These are phyloP conservation scores for Echeneis naucrates DNA, from an alignment of 2,797 vertebrate genomes.

Conservation along the genomic window DNA sequence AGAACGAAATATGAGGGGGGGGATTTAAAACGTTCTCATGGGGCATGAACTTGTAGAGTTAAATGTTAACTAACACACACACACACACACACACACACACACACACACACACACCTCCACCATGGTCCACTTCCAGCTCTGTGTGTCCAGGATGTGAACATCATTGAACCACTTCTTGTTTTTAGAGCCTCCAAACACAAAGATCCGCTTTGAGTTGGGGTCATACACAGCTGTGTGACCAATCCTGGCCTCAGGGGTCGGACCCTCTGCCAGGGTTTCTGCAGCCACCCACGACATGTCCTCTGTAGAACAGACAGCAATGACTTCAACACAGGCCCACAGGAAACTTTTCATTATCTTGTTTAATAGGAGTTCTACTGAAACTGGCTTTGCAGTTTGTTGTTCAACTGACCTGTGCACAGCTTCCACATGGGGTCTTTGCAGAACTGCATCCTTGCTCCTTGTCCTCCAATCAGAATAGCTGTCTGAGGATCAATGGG, in stretches of 20 bases:
- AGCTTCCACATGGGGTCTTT: conserved; percentile 92
- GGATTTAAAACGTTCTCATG: neutral
- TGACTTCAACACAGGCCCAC: neutral
- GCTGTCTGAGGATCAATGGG: conserved; percentile 84
- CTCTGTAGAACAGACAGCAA: conserved; percentile 71
- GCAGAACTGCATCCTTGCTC: conserved; percentile 86
- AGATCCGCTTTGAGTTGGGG: conserved; percentile 81
- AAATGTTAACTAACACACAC: neutral
- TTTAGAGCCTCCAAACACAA: conserved; percentile 86
- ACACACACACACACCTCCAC: conserved; percentile 77
- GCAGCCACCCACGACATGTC: conserved; percentile 84
- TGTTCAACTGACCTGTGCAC: conserved; percentile 80
- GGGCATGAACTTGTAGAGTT: neutral
- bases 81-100: neutral
- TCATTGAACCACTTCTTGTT: conserved; percentile 88
- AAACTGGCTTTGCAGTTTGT: neutral
- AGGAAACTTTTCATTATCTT: neutral
- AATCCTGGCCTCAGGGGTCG: conserved; percentile 85
- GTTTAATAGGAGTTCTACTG: neutral
- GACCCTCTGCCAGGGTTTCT: conserved; percentile 83
- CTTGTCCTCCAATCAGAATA: conserved; percentile 86
- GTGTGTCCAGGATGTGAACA: conserved; percentile 87
- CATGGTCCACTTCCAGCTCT: conserved; percentile 86
- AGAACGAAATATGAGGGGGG: neutral
- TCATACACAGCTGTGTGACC: conserved; percentile 86